Base-by-base conservation (phyloP, 2,113 vertebrate genomes). In the Hippocampus mohnikei region DNA sequence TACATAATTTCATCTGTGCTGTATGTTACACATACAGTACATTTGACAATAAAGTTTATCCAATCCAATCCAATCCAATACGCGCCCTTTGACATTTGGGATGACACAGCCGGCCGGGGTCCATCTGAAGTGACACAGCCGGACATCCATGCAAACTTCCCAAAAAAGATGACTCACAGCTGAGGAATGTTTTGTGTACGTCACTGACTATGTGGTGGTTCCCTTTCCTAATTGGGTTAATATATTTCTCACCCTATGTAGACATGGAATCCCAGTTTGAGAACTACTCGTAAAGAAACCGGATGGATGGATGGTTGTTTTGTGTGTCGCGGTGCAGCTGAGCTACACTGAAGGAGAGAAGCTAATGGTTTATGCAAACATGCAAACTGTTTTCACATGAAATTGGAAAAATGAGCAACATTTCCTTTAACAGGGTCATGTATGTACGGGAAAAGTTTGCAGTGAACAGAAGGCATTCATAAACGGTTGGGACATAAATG, bases 111-210 rank as follows among this genome's bases (percentile, higher is more conserved):
- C 55, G 12, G 55, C 23, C 55, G 23, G n/a, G 23, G 55, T 5
- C 55, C n/a, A 4, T 58, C n/a, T 13, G 11, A 58, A 58, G 11
- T 16, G 55, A 2, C 44, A 33, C 42, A 66, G 72, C 2, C 8
- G 10, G 55, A 52, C n/a, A 75, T 33, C 81, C 23, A 78, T 4
- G 21, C 16, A 77, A 67, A 72, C 20, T 2, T 70, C 27, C 55
- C 5, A 63, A 73, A 75, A 68, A 78, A 40, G 41, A 73, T 68
- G 3, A 27, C 60, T 0, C 21, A 33, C 55, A 69, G 50, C 68
- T 59, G n/a, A 73, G 23, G 56, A 42, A 56, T 71, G 53, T 66
- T 62, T 64, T 69, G 55, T 67, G n/a, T 15, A 40, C 21, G 20
- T 52, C n/a, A 25, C 9, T 12, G 55, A 58, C 13, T 0, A 3